phyloP scores from a whole-genome alignment of 2,888 invertebrate species.

The Drosophila kokeensis region DNA sequence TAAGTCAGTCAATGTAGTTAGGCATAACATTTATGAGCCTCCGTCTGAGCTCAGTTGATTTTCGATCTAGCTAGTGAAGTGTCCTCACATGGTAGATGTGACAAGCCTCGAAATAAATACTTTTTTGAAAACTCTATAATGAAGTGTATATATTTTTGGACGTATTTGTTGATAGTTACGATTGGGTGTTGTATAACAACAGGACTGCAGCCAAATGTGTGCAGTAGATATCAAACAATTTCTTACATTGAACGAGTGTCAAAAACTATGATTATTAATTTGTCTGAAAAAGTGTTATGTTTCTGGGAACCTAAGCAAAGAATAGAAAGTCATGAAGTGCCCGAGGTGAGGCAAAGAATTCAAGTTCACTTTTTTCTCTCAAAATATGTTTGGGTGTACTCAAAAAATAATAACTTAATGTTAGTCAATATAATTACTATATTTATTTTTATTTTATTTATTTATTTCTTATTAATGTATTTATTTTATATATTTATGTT shows the following conservation, averaged over 20 bases:
- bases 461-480: background rate
- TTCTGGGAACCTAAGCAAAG: background rate
- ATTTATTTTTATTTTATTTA: no score
- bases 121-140: background rate
- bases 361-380: no score
- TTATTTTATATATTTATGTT: background rate
- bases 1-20: background rate
- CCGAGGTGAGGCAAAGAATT: constrained; percentile 8
- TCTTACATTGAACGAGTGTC: background rate
- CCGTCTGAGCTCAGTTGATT: constrained; percentile 30
- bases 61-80: constrained; percentile 4
- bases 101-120: background rate
- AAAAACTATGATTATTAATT: background rate
- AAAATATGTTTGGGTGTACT: no score
- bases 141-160: background rate
- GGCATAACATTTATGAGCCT: background rate
- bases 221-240: background rate
- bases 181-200: background rate
- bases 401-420: no score
- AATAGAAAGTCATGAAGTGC: background rate
- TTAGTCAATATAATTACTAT: no score
- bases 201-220: background rate
- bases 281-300: background rate
- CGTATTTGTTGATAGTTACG: background rate
- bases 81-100: background rate